Conservation (phyloP, 1,140 invertebrate species). For the Habropoda laboriosa region DNA sequence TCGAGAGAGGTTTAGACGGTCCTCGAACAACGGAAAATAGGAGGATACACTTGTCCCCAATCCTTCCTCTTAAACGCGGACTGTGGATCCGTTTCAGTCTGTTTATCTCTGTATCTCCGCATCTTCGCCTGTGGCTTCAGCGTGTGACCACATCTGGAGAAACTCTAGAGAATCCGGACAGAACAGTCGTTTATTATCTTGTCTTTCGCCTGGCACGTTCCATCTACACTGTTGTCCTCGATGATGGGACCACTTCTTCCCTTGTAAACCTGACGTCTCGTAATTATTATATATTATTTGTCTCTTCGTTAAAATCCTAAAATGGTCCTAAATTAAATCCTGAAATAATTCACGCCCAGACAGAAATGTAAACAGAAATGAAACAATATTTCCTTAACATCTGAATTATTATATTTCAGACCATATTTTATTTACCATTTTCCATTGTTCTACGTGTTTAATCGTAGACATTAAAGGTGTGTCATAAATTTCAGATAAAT, state of each 20-base stretch:
- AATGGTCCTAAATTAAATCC: too few species aligned
- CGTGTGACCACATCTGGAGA: not conserved
- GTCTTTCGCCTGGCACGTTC: not conserved
- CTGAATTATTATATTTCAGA: too few species aligned
- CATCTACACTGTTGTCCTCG: not conserved
- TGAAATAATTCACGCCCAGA: too few species aligned
- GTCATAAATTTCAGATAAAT: too few species aligned
- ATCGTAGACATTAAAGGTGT: too few species aligned
- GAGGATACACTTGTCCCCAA: conserved; percentile 42
- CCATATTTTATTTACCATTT: too few species aligned
- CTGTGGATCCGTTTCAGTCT: conserved; percentile 29
- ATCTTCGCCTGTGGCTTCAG: too few species aligned
- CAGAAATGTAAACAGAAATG: too few species aligned
- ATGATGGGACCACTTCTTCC: not conserved
- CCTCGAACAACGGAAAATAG: conserved; percentile 14
- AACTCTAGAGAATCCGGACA: not conserved
- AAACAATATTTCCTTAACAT: too few species aligned
- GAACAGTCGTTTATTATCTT: conserved; percentile 21
- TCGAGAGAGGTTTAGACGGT: conserved; percentile 30
- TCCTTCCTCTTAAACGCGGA: conserved; percentile 23
- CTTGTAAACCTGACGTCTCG: not conserved
- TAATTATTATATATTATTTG: too few species aligned
- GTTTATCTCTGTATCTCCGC: not conserved
- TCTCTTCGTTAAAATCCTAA: not conserved
- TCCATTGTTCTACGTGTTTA: too few species aligned